A percentile compares a stretch with the other conserved stretches of the same genome.
These are phyloP conservation scores for Prosapia bicincta DNA, from an alignment of 2,888 invertebrate genomes.

Conservation along the genomic window DNA sequence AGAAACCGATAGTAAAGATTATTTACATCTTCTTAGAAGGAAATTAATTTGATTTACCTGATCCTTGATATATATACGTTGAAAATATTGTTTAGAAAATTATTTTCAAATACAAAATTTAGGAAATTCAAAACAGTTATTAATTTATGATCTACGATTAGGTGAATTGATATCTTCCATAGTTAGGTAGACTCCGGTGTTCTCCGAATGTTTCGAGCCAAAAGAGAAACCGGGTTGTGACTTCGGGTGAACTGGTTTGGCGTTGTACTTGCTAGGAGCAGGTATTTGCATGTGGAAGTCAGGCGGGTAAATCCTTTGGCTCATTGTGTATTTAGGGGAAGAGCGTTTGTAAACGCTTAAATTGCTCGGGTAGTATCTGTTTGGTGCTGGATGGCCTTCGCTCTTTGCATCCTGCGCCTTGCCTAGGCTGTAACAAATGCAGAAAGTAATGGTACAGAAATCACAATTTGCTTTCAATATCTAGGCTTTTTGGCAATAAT, in stretches of 20 bases:
- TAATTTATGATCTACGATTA: too few relatives aligned
- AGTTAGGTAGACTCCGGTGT: not conserved
- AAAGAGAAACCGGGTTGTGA: not conserved
- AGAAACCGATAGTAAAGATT: too few relatives aligned
- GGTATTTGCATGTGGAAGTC: not conserved
- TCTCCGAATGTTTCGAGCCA: not conserved
- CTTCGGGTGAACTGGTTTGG: not conserved
- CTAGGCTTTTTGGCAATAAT: too few relatives aligned
- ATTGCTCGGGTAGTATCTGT: slow-evolving; percentile 1
- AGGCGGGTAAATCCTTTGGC: not conserved
- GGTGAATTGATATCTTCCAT: not conserved
- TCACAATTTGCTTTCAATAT: too few relatives aligned
- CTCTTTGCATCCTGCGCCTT: not conserved
- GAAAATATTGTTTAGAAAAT: too few relatives aligned
- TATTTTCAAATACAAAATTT: too few relatives aligned
- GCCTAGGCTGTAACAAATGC: not conserved
- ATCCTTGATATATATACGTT: too few relatives aligned
- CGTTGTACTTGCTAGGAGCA: slow-evolving; percentile 1
- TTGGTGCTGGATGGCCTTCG: not conserved
- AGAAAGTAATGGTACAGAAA: too few relatives aligned
- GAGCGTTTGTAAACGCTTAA: not conserved
- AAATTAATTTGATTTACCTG: too few relatives aligned
- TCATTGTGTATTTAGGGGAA: not conserved
- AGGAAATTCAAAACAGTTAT: too few relatives aligned
- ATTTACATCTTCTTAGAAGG: too few relatives aligned